Evolutionary conservation across 2,888 invertebrate genomes (phyloP).

Genomic region (Drosophila bunnanda): DNA sequence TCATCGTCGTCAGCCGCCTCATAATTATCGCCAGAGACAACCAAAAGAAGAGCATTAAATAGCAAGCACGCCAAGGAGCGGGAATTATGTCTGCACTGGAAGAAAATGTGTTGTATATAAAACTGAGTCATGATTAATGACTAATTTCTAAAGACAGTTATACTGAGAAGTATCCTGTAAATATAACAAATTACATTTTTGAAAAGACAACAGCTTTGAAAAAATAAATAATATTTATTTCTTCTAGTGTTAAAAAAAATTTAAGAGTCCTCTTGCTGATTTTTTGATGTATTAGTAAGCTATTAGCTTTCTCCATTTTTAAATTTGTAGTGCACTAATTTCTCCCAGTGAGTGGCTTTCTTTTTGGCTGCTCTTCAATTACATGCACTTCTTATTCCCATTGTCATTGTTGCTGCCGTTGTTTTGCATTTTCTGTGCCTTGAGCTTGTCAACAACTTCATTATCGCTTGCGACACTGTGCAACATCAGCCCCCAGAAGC

Average conservation of each 20-base stretch:
- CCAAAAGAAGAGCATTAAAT: constrained; percentile 6
- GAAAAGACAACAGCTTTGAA: neutral
- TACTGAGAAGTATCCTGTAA: neutral
- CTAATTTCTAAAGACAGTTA: neutral
- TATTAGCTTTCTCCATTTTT: too few relatives aligned
- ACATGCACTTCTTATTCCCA: constrained; percentile 54
- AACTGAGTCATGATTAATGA: neutral
- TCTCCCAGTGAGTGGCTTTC: constrained; percentile 20
- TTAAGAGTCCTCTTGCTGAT: too few relatives aligned
- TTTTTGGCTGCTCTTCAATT: constrained; percentile 65
- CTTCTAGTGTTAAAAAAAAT: too few relatives aligned
- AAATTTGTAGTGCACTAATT: neutral
- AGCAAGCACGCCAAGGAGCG: constrained; percentile 7
- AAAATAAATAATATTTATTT: neutral
- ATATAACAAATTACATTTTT: neutral
- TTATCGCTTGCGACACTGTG: constrained; percentile 70
- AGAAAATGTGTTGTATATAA: neutral
- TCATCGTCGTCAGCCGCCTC: constrained; percentile 34
- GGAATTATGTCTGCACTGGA: constrained; percentile 13
- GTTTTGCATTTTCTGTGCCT: constrained; percentile 61
- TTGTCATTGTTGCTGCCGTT: constrained; percentile 49
- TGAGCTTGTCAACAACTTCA: constrained; percentile 79
- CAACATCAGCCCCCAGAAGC: constrained; percentile 56
- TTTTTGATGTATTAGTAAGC: too few relatives aligned
- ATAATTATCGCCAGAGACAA: constrained; percentile 37